Conservation (phyloP, 2,888 invertebrate species). For the Azorinus chamasolen region DNA sequence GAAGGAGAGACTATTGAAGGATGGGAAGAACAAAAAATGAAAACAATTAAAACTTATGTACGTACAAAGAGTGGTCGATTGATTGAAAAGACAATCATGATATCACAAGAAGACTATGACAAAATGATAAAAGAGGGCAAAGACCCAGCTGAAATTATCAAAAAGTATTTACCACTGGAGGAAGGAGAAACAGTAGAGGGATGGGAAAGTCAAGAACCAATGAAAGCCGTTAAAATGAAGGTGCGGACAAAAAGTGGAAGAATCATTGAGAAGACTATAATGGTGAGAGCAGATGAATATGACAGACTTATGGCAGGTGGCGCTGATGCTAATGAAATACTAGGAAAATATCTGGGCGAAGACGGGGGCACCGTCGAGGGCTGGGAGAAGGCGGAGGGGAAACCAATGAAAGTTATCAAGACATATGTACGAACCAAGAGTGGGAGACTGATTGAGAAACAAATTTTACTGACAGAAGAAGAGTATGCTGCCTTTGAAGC, state of each 20-base stretch:
- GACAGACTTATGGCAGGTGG: slow-evolving; percentile 82
- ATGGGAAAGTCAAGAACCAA: slow-evolving; percentile 83
- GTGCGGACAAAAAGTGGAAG: slow-evolving; percentile 85
- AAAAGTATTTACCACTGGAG: slow-evolving; percentile 82
- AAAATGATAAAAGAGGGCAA: slow-evolving; percentile 81
- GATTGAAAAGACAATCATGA: slow-evolving; percentile 84
- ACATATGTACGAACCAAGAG: slow-evolving; percentile 84
- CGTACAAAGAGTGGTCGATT: slow-evolving; percentile 85
- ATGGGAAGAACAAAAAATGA: slow-evolving; percentile 85
- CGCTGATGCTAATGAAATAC: slow-evolving; percentile 79
- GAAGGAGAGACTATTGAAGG: slow-evolving; percentile 84
- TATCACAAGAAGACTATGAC: slow-evolving; percentile 85
- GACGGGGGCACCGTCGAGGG: slow-evolving; percentile 81
- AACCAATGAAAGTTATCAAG: slow-evolving; percentile 83
- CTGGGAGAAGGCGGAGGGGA: slow-evolving; percentile 82
- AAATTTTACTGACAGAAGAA: slow-evolving; percentile 84
- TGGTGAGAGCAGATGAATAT: slow-evolving; percentile 85
- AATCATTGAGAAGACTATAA: slow-evolving; percentile 84
- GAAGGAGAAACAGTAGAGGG: slow-evolving; percentile 83
- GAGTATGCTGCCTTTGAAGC: slow-evolving; percentile 82
- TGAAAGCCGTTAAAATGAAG: slow-evolving; percentile 84
- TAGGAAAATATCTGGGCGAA: slow-evolving; percentile 83
- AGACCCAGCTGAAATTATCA: slow-evolving; percentile 81
- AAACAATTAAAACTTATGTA: slow-evolving; percentile 84
- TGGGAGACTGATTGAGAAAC: slow-evolving; percentile 84